Conservation (phyloP, 2,797 vertebrate species). For the Typhlichthys subterraneus region DNA sequence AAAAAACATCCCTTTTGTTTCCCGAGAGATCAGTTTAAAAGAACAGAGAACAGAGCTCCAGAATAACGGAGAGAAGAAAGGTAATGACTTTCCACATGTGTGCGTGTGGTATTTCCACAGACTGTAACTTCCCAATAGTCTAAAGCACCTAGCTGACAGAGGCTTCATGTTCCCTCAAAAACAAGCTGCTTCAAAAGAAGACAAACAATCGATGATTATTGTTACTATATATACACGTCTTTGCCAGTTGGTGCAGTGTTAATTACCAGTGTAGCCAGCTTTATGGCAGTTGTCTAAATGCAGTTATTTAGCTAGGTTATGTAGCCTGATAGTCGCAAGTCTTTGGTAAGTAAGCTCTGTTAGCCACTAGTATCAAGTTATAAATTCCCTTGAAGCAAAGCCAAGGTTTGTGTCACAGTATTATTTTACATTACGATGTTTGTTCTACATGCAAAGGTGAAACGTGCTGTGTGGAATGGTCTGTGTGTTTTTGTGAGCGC, state of each 20-base stretch:
- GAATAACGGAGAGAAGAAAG: slow-evolving; percentile 16
- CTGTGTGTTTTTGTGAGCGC: background rate
- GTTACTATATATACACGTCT: too few relatives aligned
- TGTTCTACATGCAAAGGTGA: slow-evolving; percentile 14
- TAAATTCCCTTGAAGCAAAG: background rate
- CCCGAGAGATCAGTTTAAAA: slow-evolving; percentile 9
- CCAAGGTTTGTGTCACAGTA: slow-evolving; percentile 2
- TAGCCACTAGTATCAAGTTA: background rate
- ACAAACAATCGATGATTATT: too few relatives aligned
- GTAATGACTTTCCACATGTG: slow-evolving; percentile 19
- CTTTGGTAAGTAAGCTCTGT: background rate
- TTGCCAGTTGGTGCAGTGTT: too few relatives aligned
- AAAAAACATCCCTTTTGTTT: slow-evolving; percentile 16
- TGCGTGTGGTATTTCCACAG: slow-evolving; percentile 7
- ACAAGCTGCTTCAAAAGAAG: too few relatives aligned
- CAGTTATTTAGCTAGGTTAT: background rate
- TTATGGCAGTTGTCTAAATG: too few relatives aligned
- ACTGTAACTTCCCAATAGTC: background rate
- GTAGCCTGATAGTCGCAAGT: background rate
- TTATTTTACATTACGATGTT: slow-evolving; percentile 16
- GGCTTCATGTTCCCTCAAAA: too few relatives aligned
- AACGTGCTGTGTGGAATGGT: background rate
- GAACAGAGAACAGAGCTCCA: slow-evolving; percentile 12
- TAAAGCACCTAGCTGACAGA: too few relatives aligned
- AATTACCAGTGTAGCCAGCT: too few relatives aligned